Base-by-base conservation (phyloP, 2,888 invertebrate species). In the Polydrusus pterygomalis region DNA sequence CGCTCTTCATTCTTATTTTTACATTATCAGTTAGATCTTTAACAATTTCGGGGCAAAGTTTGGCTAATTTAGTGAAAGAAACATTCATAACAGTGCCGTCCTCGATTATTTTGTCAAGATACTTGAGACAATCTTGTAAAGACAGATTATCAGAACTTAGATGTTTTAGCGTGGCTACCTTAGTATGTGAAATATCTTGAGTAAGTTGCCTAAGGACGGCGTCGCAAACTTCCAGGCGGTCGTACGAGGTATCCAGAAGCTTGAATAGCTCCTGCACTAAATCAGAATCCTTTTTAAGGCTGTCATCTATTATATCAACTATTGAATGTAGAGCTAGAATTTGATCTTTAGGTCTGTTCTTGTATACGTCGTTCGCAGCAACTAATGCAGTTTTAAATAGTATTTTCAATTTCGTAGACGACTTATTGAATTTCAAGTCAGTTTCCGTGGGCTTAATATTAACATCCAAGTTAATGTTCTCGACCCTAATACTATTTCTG, bases 1-100 rank as follows among this genome's bases (percentile, higher is more conserved):
- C 89, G 25, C 89, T 89, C 0, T 90, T 90, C 9, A 91, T 90
- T n/a, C 91, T 90, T 60, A 90, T 88, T 13, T 91, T 91, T 49
- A 93, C 90, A 77, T 91, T 90, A 30, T 89, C 88, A 10, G 93
- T 86, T 8, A 93, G 90, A 62, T 90, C 89, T 8, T 91, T 89
- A 1, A 93, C 85, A 63, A 94, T 86, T 76, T 89, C 90, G 0
- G 91, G 89, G 81, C 93, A 91, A 78, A 89, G 90, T 82, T 87
- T 87, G 0, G 91, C 90, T 76, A 94, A 89, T 79, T 92, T 92
- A 85, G 91, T 91, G 79, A 94, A 93, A 3, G 84, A 75, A 0
- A 93, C 92, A 9, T 90, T 89, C 25, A 93, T 89, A 77, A 92
- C 88, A 79, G 89, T 89, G 81, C 92, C 92, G 79, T 91, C 90